A percentile compares a stretch with the other conserved stretches of the same genome.
phyloP scores from a whole-genome alignment of 2,797 vertebrate genomes.

The Gorsachius magnificus region DNA sequence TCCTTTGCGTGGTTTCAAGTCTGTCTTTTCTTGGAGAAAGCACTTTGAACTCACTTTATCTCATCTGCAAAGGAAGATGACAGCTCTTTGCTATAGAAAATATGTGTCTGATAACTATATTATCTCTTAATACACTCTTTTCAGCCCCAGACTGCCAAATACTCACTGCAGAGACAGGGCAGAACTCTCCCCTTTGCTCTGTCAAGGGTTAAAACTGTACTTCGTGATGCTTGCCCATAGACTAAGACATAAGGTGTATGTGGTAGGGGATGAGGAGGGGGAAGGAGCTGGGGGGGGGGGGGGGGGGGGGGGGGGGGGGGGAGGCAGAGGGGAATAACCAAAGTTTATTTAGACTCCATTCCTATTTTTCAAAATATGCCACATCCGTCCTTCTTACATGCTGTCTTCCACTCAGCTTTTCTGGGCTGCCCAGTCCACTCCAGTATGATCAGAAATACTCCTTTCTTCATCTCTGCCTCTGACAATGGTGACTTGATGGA shows the following conservation, averaged over 20 bases:
- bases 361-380: background rate
- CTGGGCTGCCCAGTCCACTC: background rate
- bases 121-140: background rate
- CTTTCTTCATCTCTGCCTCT: background rate
- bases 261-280: background rate
- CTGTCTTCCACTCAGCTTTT: background rate
- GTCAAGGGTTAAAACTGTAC: background rate
- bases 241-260: background rate
- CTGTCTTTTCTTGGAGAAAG: conserved; percentile 47
- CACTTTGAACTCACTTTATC: conserved; percentile 58
- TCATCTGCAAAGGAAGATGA: conserved; percentile 38
- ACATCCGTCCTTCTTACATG: background rate
- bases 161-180: background rate
- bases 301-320: accelerated
- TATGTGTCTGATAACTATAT: background rate
- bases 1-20: background rate
- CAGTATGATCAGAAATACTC: background rate
- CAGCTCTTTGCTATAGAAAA: conserved; percentile 30
- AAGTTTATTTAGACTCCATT: background rate
- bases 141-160: background rate
- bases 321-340: no score
- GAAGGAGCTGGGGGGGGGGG: background rate
- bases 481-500: background rate
- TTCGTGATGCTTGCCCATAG: background rate
- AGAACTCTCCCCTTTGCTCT: background rate